A percentile compares a stretch with the other conserved stretches of the same genome.
Conservation (phyloP, 2,797 vertebrate genomes). For the Oreortyx pictus region DNA sequence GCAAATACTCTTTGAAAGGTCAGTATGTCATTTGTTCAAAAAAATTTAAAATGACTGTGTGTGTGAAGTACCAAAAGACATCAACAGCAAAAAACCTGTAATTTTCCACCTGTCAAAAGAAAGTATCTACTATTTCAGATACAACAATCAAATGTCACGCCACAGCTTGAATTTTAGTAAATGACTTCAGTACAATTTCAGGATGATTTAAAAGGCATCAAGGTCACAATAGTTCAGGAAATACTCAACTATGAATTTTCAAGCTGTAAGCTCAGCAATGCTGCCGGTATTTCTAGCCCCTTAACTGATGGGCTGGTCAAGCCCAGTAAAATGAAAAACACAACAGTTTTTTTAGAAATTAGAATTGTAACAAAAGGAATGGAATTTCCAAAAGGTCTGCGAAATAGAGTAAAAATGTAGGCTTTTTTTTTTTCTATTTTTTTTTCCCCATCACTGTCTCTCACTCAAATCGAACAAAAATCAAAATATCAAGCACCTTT, state of each 20-base stretch:
- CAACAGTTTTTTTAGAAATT: neutral
- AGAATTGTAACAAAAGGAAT: neutral
- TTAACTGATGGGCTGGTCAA: neutral
- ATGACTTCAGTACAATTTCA: neutral
- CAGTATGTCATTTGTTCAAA: neutral
- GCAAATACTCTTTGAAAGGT: neutral
- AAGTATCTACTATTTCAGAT: neutral
- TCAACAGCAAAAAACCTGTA: neutral
- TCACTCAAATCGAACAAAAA: neutral
- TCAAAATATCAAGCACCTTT: neutral
- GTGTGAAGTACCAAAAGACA: neutral
- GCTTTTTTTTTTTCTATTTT: neutral
- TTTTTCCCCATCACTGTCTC: neutral
- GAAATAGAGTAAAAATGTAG: neutral
- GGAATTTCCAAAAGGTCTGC: neutral
- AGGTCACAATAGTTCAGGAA: neutral
- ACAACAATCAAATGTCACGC: neutral
- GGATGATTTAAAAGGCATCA: neutral
- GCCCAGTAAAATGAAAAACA: neutral
- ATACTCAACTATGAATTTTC: neutral
- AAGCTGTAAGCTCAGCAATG: neutral
- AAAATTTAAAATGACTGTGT: neutral
- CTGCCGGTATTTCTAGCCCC: neutral
- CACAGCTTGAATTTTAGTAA: neutral
- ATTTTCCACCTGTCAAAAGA: neutral